A percentile compares a stretch with the other conserved stretches of the same genome.
Evolutionary conservation across 1,140 invertebrate species (phyloP).

Genomic region (Lucilia cuprina): DNA sequence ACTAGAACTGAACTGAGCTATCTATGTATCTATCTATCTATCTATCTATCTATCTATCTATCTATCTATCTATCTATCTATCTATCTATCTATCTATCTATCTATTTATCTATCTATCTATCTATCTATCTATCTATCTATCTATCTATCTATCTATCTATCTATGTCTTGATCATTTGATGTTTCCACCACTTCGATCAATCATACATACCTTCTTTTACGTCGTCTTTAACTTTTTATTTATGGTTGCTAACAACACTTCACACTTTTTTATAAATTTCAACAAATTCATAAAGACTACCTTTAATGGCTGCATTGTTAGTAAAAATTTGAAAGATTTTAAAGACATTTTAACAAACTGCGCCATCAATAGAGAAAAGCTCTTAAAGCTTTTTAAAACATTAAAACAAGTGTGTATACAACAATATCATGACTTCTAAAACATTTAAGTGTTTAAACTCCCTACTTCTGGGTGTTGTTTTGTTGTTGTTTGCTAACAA

Average conservation of each 20-base stretch:
- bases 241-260: background rate
- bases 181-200: no score
- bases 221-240: background rate
- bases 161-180: no score
- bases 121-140: no score
- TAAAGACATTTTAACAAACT: background rate
- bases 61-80: no score
- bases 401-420: background rate
- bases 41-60: no score
- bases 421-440: background rate
- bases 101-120: no score
- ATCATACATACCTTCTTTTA: no score
- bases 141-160: no score
- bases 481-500: background rate
- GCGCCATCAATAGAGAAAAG: background rate
- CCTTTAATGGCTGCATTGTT: slow-evolving; percentile 3
- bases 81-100: no score
- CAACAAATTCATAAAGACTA: background rate
- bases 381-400: background rate
- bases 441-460: background rate
- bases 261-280: background rate
- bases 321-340: background rate
- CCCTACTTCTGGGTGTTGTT: background rate
- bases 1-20: no score
- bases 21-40: no score